Evolutionary conservation across 2,888 invertebrate genomes (phyloP).

Genomic region (Digitonthophagus gazella): DNA sequence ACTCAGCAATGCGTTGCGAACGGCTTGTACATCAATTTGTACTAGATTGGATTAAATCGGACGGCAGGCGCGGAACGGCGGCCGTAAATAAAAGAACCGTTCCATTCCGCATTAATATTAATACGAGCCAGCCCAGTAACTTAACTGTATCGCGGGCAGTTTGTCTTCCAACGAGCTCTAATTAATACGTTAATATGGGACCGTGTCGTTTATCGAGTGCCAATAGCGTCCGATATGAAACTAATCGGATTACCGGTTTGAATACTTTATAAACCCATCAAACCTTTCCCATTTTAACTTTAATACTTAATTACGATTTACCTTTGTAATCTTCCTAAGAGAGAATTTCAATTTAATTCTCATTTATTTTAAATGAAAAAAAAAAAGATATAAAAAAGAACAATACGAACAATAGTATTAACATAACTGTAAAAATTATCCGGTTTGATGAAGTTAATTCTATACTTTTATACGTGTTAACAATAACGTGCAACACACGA

Average conservation of each 20-base stretch:
- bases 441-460: too few relatives aligned
- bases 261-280: background rate
- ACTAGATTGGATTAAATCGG: background rate
- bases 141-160: background rate
- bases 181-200: background rate
- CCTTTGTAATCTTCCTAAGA: too few relatives aligned
- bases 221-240: background rate
- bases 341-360: too few relatives aligned
- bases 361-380: too few relatives aligned
- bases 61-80: background rate
- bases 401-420: too few relatives aligned
- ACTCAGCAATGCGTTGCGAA: background rate
- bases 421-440: too few relatives aligned
- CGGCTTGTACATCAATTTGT: background rate
- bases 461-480: too few relatives aligned
- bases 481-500: too few relatives aligned
- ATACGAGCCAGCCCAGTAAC: background rate
- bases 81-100: background rate
- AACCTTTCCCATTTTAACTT: too few relatives aligned
- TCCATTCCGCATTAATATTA: background rate
- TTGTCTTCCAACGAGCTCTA: background rate
- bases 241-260: background rate
- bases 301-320: too few relatives aligned
- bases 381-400: too few relatives aligned
- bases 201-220: background rate